Conservation (phyloP, 2,888 invertebrate genomes). For the Hedychridium roseum region DNA sequence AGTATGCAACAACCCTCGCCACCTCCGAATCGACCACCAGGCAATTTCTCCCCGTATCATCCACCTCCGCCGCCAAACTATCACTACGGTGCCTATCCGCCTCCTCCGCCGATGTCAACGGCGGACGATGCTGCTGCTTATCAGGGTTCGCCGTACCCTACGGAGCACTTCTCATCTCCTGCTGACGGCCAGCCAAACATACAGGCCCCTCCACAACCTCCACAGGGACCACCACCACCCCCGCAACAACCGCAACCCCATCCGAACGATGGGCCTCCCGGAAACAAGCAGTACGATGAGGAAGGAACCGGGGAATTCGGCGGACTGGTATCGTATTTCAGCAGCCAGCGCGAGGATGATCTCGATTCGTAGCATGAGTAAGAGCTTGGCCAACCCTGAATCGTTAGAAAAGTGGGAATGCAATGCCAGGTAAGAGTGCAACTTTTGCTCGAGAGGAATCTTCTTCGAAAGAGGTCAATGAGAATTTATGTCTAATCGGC, state of each 20-base stretch:
- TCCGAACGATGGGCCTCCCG: slow-evolving; percentile 31
- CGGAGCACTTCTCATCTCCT: slow-evolving; percentile 40
- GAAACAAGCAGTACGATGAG: slow-evolving; percentile 62
- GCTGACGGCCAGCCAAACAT: slow-evolving; percentile 42
- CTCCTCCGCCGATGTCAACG: slow-evolving; percentile 60
- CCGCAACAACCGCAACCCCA: slow-evolving; percentile 27
- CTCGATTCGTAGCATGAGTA: slow-evolving; percentile 76
- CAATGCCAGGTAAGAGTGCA: slow-evolving; percentile 23
- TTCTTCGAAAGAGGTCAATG: too few relatives aligned
- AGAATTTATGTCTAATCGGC: too few relatives aligned
- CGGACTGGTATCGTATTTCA: slow-evolving; percentile 90
- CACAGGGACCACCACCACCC: slow-evolving; percentile 20
- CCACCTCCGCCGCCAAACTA: slow-evolving; percentile 65
- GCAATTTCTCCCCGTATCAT: slow-evolving; percentile 63
- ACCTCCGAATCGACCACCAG: slow-evolving; percentile 55
- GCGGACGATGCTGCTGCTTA: slow-evolving; percentile 62
- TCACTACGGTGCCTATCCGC: slow-evolving; percentile 64
- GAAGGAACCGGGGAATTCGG: slow-evolving; percentile 81
- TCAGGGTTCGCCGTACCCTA: slow-evolving; percentile 61
- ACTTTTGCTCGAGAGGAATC: slow-evolving; percentile 38
- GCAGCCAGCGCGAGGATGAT: slow-evolving; percentile 88
- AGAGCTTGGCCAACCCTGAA: slow-evolving; percentile 56
- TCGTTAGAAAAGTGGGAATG: slow-evolving; percentile 18
- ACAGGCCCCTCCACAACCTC: slow-evolving; percentile 31
- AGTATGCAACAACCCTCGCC: slow-evolving; percentile 59